phyloP scores from a whole-genome alignment of 2,113 vertebrate genomes.

The Prunella fulvescens region DNA sequence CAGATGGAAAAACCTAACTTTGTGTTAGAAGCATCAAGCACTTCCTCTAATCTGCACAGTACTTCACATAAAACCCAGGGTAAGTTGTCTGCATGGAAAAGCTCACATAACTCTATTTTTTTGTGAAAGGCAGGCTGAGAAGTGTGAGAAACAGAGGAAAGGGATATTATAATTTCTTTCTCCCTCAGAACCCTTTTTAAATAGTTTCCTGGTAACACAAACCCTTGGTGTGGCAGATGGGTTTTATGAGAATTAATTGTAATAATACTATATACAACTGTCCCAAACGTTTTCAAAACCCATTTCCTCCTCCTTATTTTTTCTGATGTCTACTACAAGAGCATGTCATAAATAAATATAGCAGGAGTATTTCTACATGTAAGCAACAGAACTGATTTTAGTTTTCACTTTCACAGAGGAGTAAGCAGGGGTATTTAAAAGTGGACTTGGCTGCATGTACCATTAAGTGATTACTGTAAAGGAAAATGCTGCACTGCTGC shows the following conservation, averaged over 20 bases:
- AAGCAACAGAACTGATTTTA: neutral
- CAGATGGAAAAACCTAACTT: neutral
- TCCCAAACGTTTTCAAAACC: constrained; percentile 16
- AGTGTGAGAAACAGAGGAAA: constrained; percentile 37
- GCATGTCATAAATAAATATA: constrained; percentile 30
- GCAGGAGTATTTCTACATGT: neutral
- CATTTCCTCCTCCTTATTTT: constrained; percentile 38
- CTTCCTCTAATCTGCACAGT: neutral
- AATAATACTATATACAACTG: constrained; percentile 36
- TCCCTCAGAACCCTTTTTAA: constrained; percentile 22
- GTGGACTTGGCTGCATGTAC: neutral
- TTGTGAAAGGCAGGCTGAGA: neutral
- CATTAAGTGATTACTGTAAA: neutral
- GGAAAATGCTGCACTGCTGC: neutral
- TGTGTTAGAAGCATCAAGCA: neutral
- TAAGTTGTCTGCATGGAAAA: neutral
- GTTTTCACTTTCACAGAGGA: constrained; percentile 6
- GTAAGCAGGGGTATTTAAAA: neutral
- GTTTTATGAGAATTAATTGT: constrained; percentile 56
- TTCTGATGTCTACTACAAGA: constrained; percentile 5
- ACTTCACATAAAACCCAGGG: neutral
- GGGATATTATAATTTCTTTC: constrained; percentile 32
- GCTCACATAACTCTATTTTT: neutral
- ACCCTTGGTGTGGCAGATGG: constrained; percentile 34
- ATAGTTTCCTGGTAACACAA: constrained; percentile 57